Conservation (phyloP, 64 coral and sea anemone species). For the Montipora efflorescens region DNA sequence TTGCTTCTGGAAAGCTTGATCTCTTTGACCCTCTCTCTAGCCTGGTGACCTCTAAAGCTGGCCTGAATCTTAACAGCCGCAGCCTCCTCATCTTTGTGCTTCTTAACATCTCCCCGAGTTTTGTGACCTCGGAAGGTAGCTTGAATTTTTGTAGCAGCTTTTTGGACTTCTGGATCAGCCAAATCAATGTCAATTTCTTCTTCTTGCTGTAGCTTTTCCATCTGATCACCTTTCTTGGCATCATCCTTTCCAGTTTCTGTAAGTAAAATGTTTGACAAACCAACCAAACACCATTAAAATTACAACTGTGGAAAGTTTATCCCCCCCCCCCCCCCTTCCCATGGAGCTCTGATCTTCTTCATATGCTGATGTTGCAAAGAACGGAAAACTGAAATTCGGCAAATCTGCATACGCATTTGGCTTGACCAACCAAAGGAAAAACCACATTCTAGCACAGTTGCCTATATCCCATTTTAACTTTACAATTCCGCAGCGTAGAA, state of each 20-base stretch:
- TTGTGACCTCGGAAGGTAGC: constrained; percentile 95
- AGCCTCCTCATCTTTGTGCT: constrained; percentile 79
- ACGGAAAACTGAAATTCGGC: too few species aligned
- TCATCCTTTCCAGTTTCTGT: constrained; percentile 93
- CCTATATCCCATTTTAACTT: too few species aligned
- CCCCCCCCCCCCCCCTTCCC: too few species aligned
- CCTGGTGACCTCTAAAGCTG: constrained; percentile 85
- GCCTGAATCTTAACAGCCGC: constrained; percentile 91
- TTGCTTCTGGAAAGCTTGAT: constrained; percentile 60
- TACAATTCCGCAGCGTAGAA: neutral
- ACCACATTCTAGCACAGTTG: too few species aligned
- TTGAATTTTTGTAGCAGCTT: constrained; percentile 93
- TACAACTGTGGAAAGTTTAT: too few species aligned
- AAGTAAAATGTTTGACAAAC: neutral
- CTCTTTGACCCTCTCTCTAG: constrained; percentile 85
- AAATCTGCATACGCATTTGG: too few species aligned
- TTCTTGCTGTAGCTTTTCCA: constrained; percentile 83
- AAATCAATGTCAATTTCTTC: constrained; percentile 93
- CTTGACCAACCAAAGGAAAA: too few species aligned
- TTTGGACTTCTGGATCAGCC: constrained; percentile 76
- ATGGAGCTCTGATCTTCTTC: too few species aligned
- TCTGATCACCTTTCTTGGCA: constrained; percentile 80
- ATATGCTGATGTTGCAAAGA: too few species aligned
- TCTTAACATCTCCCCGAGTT: constrained; percentile 87
- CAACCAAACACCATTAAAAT: too few species aligned